Conservation (phyloP, 1,140 invertebrate genomes). For the Samia ricini region DNA sequence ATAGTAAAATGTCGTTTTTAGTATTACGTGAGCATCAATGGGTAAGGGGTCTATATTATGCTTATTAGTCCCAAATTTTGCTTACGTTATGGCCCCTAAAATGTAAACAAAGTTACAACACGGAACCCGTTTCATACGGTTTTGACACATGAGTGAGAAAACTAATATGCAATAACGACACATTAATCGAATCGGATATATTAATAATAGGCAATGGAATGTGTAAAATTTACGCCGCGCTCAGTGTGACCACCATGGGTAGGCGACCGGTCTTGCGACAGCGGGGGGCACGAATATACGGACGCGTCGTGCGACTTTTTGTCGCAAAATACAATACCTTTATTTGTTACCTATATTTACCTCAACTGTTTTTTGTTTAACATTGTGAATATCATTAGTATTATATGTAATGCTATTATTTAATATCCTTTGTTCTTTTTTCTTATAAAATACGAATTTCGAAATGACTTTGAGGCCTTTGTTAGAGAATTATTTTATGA, state of each 20-base stretch:
- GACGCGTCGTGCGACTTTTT: slow-evolving; percentile 37
- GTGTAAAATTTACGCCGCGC: slow-evolving; percentile 27
- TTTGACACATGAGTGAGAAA: background rate
- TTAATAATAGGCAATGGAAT: slow-evolving; percentile 30
- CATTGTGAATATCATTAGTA: slow-evolving; percentile 2
- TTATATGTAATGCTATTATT: background rate
- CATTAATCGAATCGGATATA: slow-evolving; percentile 20
- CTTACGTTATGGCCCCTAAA: too few species aligned
- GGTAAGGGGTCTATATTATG: too few species aligned
- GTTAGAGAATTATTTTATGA: too few species aligned
- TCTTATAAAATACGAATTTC: too few species aligned
- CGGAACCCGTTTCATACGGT: background rate
- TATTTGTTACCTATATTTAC: slow-evolving; percentile 25
- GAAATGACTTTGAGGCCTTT: too few species aligned
- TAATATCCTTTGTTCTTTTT: slow-evolving; percentile 4
- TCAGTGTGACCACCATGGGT: slow-evolving; percentile 10
- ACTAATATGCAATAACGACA: slow-evolving; percentile 8
- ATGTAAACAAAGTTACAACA: too few species aligned
- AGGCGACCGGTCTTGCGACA: slow-evolving; percentile 20
- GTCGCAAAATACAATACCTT: slow-evolving; percentile 16
- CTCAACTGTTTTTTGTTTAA: background rate
- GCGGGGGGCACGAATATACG: slow-evolving; percentile 30
- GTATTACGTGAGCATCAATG: too few species aligned
- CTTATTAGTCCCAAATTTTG: too few species aligned
- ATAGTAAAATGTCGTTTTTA: too few species aligned